phyloP scores from a whole-genome alignment of 1,140 invertebrate species.

The Magallana ariakensis region DNA sequence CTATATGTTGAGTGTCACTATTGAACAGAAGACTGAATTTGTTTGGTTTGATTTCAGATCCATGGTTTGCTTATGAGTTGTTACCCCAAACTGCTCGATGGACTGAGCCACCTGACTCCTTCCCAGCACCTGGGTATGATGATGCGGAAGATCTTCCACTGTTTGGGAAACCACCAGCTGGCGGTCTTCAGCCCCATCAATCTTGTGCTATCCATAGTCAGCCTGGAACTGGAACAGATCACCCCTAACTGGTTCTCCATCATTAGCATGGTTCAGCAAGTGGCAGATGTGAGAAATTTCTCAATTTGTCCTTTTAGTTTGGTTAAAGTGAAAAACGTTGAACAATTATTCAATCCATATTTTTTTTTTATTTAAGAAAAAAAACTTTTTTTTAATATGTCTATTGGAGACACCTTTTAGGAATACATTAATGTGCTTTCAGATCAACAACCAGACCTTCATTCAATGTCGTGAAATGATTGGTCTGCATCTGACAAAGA shows the following conservation, averaged over 20 bases:
- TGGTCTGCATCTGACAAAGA: conserved; percentile 63
- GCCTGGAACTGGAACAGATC: conserved; percentile 76
- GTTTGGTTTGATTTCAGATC: conserved; percentile 65
- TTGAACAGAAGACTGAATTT: background rate
- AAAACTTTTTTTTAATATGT: too few relatives aligned
- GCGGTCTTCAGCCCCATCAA: conserved; percentile 70
- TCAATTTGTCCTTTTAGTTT: too few relatives aligned
- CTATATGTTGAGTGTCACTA: background rate
- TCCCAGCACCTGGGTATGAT: conserved; percentile 73
- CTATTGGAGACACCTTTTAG: too few relatives aligned
- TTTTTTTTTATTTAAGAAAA: too few relatives aligned
- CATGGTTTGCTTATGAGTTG: conserved; percentile 75
- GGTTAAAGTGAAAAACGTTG: too few relatives aligned
- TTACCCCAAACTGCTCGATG: conserved; percentile 75
- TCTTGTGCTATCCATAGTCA: conserved; percentile 74
- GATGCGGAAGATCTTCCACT: conserved; percentile 72
- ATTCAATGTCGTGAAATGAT: conserved; percentile 76
- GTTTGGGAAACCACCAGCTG: conserved; percentile 69
- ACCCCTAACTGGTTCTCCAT: conserved; percentile 73
- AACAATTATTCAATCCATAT: too few relatives aligned
- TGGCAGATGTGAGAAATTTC: conserved; percentile 70
- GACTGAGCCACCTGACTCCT: conserved; percentile 74
- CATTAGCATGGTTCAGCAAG: conserved; percentile 72
- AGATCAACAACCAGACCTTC: conserved; percentile 74
- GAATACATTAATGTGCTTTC: background rate